Base-by-base conservation (phyloP, 2,797 vertebrate species). In the Pitangus sulphuratus region DNA sequence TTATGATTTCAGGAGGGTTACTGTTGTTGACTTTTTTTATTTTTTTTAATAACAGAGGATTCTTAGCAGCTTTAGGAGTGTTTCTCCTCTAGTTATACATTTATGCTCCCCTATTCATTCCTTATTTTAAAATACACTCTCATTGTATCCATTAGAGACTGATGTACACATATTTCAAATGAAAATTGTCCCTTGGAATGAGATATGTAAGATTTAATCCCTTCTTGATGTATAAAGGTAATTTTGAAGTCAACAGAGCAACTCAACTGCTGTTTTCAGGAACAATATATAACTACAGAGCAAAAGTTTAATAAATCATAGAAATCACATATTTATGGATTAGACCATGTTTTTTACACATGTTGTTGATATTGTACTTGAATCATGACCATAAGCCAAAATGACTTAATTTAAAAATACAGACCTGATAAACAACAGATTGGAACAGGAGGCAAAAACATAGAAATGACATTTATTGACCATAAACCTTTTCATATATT, bases 321-420 rank as follows among this genome's bases (percentile, higher is more conserved):
- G 39, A 86, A 93, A 96, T 95, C 78, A 79, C 54, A 44, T 72
- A 89, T 96, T 91, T 92, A 92, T 95, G 84, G 76, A 53, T 61
- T 89, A 66, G 16, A 71, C 28, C 39, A 51, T 3, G 30, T 77
- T 48, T 89, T 75, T 81, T 89, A 56, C 50, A 42, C 33, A 16
- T 44, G 58, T 45, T 71, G 37, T 92, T 94, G 66, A 62, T 82
- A 39, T 8, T 82, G 21, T 75, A 87, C 74, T 93, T 95, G 83
- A 93, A 96, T 89, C 82, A 70, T 87, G 50, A 66, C 6, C 4
- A n/a, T 51, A 78, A 84, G 1, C 6, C 60, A 26, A 71, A 76
- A 77, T 72, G 47, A 22, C 28, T 81, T 84, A 9, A 26, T 25
- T 84, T 74, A 61, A 96, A 93, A 94, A 47, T 72, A 89, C 20